Evolutionary conservation across 2,113 vertebrate species (phyloP).

Genomic region (Elephas maximus): DNA sequence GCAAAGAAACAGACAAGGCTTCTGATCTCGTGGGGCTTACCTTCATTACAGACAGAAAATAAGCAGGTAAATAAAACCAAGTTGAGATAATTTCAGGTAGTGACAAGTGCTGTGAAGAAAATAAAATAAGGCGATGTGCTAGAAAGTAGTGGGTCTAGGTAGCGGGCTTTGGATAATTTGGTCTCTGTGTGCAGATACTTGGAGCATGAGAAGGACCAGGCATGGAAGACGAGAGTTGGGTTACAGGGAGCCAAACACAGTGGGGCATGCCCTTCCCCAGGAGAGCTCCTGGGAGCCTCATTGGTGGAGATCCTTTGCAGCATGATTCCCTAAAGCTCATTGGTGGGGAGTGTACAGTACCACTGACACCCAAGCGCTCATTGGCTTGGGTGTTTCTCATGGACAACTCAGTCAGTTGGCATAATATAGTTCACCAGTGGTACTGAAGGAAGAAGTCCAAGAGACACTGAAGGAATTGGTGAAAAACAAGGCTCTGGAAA

Average conservation of each 20-base stretch:
- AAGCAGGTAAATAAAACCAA: background rate
- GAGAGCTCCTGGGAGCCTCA: background rate
- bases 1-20: background rate
- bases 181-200: background rate
- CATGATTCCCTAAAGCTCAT: background rate
- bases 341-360: background rate
- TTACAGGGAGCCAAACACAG: accelerated
- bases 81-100: no score
- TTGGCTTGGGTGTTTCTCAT: background rate
- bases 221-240: background rate
- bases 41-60: background rate
- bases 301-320: background rate
- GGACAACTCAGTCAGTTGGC: background rate
- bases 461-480: no score
- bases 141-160: background rate
- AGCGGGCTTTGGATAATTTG: accelerated
- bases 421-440: background rate
- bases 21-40: background rate
- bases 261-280: background rate
- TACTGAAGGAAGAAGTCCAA: no score
- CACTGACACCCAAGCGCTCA: accelerated
- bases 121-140: background rate
- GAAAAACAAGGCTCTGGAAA: no score
- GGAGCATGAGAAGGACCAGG: background rate
- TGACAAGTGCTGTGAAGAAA: background rate